Conservation (phyloP, 2,797 vertebrate species). For the Tapirus indicus region DNA sequence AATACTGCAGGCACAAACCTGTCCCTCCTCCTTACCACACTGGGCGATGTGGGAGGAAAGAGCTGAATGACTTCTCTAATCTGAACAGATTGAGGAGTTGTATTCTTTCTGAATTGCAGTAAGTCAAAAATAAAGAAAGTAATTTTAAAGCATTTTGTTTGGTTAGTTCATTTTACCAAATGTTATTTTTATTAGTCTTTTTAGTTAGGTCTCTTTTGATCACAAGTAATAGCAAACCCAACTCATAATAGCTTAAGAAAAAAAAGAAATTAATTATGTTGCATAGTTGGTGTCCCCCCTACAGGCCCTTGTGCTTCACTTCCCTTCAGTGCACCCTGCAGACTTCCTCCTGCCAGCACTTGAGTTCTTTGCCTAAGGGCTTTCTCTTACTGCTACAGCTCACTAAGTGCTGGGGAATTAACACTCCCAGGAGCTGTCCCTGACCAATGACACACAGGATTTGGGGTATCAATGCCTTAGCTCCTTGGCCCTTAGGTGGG, state of each 20-base stretch:
- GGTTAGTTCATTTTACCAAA: slow-evolving; percentile 12
- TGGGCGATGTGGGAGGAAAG: neutral
- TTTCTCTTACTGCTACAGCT: neutral
- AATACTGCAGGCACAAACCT: neutral
- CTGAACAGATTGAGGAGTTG: neutral
- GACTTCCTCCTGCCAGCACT: neutral
- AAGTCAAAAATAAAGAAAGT: neutral
- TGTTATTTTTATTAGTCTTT: neutral
- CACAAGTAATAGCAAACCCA: neutral
- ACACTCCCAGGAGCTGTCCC: neutral
- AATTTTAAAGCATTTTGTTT: neutral
- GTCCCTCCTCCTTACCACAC: neutral
- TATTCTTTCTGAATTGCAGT: neutral
- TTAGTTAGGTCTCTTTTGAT: neutral
- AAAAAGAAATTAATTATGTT: neutral
- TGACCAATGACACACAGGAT: neutral
- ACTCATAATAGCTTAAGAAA: neutral
- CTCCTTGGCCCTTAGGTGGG: neutral
- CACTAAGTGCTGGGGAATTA: neutral
- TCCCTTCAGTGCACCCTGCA: neutral
- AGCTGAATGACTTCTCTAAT: neutral
- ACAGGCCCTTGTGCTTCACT: neutral
- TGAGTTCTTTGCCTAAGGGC: neutral
- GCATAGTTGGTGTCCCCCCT: neutral
- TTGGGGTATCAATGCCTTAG: neutral